Evolutionary conservation across 2,888 invertebrate species (phyloP), one percentile per base, ranked within the genome.

Genomic region (Stenodema calcarata): DNA sequence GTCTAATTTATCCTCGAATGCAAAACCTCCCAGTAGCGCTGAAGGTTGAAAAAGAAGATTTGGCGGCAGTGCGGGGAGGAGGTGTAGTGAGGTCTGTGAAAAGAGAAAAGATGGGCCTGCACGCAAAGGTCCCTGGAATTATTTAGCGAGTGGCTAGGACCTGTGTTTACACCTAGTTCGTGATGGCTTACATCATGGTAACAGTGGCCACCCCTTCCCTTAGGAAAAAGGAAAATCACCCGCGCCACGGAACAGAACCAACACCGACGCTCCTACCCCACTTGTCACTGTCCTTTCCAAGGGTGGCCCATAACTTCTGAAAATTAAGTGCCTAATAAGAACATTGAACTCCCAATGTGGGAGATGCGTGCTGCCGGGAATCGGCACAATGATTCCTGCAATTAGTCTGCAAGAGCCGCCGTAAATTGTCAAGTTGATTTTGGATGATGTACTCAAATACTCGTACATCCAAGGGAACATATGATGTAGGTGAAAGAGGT

Each of bases 161-260:
- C 80, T 80, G 80, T 80, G 80, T 80, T 80, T 80, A 80, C 80
- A 80, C 54, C 80, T 80, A 80, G 80, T 80, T 80, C 80, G 80
- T 80, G 80, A 54, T 80, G 47, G 80, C 80, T 50, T 44, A 50
- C 80, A 80, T 80, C 50, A 54, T 73, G 73, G 73, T 35, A 41
- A 73, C 73, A 41, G 16, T 41, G 73, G 18, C n/a, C 73, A 16
- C 41, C 73, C 41, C n/a, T 11, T 4, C n/a, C 12, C 73, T 35
- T 3, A 73, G 28, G 9, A 70, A 73, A 41, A 30, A 41, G 16
- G 18, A 73, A 62, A 62, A 62, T 62, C 62, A 62, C 62, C 27
- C 23, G 62, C 62, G 27, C 62, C 62, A 62, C 62, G 62, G 27
- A 62, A 62, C 23, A 18, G 62, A 35, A 35, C 2, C 35, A 35